Conservation (phyloP, 2,113 vertebrate genomes). For the human region GRCh38 chr18:8159501-8160000, state of each 20-base stretch:
- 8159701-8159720: neutral
- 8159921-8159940: neutral
- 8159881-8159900: neutral
- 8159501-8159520: neutral
- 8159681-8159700: neutral
- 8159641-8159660: neutral
- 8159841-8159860: slow-evolving; percentile 15
- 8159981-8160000: neutral
- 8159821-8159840: neutral
- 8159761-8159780: neutral
- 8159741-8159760: neutral
- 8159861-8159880: neutral
- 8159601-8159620: neutral
- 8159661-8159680: neutral
- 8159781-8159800: neutral
- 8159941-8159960: neutral
- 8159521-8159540: neutral
- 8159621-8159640: neutral
- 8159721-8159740: neutral
- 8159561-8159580: neutral
- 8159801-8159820: neutral
- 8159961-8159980: neutral
- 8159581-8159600: neutral
- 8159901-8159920: neutral
- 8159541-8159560: neutral